Evolutionary conservation across 1,140 invertebrate genomes (phyloP), one percentile per base, ranked within the genome.

Genomic region (Danaus melanippus): DNA sequence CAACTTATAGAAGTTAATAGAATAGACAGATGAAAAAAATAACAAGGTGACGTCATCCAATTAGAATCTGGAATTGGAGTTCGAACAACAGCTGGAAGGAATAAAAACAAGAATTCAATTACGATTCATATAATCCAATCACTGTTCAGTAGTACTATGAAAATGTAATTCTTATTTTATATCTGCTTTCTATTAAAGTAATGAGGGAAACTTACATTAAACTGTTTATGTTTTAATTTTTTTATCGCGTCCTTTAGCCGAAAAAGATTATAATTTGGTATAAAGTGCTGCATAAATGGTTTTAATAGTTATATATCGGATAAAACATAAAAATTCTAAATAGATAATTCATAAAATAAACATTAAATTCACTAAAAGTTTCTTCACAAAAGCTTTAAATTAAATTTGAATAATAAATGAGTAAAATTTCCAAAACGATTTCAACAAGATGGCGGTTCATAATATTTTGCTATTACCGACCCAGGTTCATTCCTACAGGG

Each of bases 61-160:
- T 62, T 57, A 62, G 60, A 51, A 21, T 49, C 46, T 49, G 41
- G 46, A 48, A 55, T 55, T 55, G 53, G 46, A 42, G 11, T 58
- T 57, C 54, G 44, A 62, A 56, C 50, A 57, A 50, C 60, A 64
- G 62, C 54, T 53, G 62, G 51, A 47, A 41, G 53, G 56, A 58
- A 60, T 64, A 57, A 62, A 62, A 62, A 64, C 62, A 60, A 60
- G 54, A 57, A 60, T 60, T 56, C 62, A 57, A 64, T 64, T 64
- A 64, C 62, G 51, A 60, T 64, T 57, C 58, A 60, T 64, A 64
- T 54, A 60, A 57, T 57, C 62, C 62, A 57, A 64, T 64, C 62
- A 60, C 51, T 43, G 58, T 42, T 53, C 50, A 46, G 46, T 40
- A 45, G 42, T 49, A 60, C 50, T 53, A 58, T 60, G 55, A 56